These are phyloP conservation scores for Dendrolimus pini DNA, from an alignment of 2,888 invertebrate species.

Conservation along the genomic window DNA sequence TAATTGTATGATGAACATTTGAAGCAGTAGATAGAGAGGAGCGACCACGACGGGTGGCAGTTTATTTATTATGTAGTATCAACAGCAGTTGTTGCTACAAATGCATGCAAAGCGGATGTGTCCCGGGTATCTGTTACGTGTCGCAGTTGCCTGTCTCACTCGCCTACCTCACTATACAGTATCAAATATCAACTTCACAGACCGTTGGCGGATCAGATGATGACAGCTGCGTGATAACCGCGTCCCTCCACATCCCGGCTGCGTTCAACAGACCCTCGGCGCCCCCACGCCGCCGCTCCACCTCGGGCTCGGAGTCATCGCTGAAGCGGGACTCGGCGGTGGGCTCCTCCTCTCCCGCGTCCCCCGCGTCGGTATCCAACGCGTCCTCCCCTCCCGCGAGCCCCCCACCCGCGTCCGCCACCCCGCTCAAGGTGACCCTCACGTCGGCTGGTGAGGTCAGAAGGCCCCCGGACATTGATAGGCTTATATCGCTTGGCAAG, in stretches of 20 bases:
- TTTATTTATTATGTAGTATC: no score
- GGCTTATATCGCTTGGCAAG: conserved; percentile 51
- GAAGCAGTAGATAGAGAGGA: no score
- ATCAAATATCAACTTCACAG: conserved; percentile 29
- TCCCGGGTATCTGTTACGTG: no score
- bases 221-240: conserved; percentile 83
- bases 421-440: conserved; percentile 72
- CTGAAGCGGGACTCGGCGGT: conserved; percentile 77
- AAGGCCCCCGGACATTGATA: conserved; percentile 56
- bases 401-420: conserved; percentile 31
- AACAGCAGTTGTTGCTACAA: no score
- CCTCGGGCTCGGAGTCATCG: conserved; percentile 53
- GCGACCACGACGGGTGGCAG: no score
- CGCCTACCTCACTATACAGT: no score
- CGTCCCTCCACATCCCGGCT: conserved; percentile 87
- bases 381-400: conserved; percentile 59
- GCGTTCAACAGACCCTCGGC: conserved; percentile 34
- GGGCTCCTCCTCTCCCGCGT: conserved; percentile 67
- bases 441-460: conserved; percentile 77
- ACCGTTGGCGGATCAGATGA: conserved; percentile 79
- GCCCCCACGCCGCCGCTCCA: conserved; percentile 52
- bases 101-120: no score
- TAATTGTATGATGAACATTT: no score
- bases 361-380: conserved; percentile 46
- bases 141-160: no score